phyloP scores from a whole-genome alignment of 2,888 invertebrate species.

The Calliphora vomitoria region DNA sequence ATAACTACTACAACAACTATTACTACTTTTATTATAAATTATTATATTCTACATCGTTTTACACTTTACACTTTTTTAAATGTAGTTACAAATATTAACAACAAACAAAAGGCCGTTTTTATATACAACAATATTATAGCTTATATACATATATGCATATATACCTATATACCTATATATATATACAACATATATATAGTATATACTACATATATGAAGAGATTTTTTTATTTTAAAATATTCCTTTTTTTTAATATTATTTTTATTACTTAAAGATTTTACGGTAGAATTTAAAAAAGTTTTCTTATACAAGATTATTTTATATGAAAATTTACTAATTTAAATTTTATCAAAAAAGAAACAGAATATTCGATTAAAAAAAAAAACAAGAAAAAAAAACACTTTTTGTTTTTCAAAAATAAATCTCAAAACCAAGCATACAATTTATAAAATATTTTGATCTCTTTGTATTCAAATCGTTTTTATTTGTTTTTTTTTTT shows the following conservation, averaged over 20 bases:
- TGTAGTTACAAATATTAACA: constrained; percentile 67
- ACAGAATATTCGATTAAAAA: constrained; percentile 37
- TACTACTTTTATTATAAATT: constrained; percentile 73
- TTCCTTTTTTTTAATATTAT: constrained; percentile 47
- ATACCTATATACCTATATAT: neutral
- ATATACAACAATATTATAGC: constrained; percentile 72
- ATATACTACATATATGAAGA: constrained; percentile 58
- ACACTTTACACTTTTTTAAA: constrained; percentile 74
- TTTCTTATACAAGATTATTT: constrained; percentile 67
- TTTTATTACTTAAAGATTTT: constrained; percentile 69
- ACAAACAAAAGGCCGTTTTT: constrained; percentile 68
- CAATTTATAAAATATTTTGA: constrained; percentile 72
- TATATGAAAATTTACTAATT: constrained; percentile 63
- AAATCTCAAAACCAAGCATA: constrained; percentile 70
- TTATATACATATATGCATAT: constrained; percentile 59
- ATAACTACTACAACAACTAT: constrained; percentile 63
- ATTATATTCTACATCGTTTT: constrained; percentile 74
- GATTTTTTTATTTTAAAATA: constrained; percentile 67
- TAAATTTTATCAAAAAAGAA: constrained; percentile 63
- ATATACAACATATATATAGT: neutral
- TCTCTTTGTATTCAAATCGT: constrained; percentile 71
- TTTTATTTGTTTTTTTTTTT: constrained; percentile 63
- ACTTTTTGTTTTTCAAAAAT: constrained; percentile 56
- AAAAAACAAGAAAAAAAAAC: constrained; percentile 24
- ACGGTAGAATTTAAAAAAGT: constrained; percentile 58